phyloP scores from a whole-genome alignment of 2,888 invertebrate species.

The Leucoma salicis region DNA sequence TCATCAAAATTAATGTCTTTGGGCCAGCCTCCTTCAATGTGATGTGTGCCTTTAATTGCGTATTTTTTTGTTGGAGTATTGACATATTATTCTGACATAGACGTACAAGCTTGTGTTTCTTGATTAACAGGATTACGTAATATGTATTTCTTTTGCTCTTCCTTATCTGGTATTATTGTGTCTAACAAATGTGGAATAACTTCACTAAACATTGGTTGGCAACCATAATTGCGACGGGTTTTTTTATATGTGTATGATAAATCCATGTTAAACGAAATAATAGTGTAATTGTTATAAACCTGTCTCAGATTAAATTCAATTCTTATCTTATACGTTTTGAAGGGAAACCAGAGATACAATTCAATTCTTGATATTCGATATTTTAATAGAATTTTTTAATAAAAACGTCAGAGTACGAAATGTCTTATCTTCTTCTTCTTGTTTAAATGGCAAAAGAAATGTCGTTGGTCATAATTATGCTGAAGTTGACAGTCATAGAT shows the following conservation, averaged over 20 bases:
- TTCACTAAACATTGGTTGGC: slow-evolving; percentile 65
- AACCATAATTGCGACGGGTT: slow-evolving; percentile 66
- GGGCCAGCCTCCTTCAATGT: slow-evolving; percentile 92
- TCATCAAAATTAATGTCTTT: slow-evolving; percentile 84
- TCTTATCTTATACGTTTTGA: too few relatives aligned
- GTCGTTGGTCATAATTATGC: too few relatives aligned
- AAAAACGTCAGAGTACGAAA: too few relatives aligned
- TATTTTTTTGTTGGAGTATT: slow-evolving; percentile 82
- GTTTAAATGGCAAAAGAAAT: too few relatives aligned
- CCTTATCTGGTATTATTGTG: slow-evolving; percentile 48
- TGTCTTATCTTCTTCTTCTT: too few relatives aligned
- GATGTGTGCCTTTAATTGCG: slow-evolving; percentile 81
- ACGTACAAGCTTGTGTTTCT: slow-evolving; percentile 55
- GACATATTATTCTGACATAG: slow-evolving; percentile 59
- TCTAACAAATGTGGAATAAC: slow-evolving; percentile 48
- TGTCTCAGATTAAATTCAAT: too few relatives aligned
- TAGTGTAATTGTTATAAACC: too few relatives aligned
- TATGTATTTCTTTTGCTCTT: slow-evolving; percentile 53
- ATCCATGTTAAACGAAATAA: slow-evolving; percentile 21
- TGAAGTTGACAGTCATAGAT: too few relatives aligned
- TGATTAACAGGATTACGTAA: slow-evolving; percentile 70
- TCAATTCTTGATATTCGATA: too few relatives aligned
- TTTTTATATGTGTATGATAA: slow-evolving; percentile 55
- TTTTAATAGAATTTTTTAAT: too few relatives aligned
- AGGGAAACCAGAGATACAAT: too few relatives aligned